Percentiles rank a stretch among this genome's conserved stretches.
These are phyloP conservation scores for Colaptes auratus DNA, from an alignment of 2,113 vertebrate species.

Conservation along the genomic window DNA sequence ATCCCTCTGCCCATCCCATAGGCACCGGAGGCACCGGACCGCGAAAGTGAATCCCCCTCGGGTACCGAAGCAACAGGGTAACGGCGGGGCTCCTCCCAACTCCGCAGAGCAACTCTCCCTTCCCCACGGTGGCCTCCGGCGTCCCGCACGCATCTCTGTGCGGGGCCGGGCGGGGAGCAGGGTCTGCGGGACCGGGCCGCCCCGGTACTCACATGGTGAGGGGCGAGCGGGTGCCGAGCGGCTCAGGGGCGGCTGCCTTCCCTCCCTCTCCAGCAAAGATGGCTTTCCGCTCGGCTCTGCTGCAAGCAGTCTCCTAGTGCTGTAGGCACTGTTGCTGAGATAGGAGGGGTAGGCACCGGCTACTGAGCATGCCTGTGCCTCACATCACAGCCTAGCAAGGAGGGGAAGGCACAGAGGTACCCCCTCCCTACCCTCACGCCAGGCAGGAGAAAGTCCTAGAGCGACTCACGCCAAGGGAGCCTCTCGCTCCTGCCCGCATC, in stretches of 20 bases:
- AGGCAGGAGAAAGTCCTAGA: neutral
- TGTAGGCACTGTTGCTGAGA: conserved; percentile 31
- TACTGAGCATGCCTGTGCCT: conserved; percentile 71
- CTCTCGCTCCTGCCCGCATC: neutral
- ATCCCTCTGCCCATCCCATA: neutral
- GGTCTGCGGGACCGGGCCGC: neutral
- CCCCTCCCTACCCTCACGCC: neutral
- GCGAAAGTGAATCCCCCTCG: neutral
- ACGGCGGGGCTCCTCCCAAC: neutral
- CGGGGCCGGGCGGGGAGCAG: neutral
- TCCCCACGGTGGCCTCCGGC: neutral
- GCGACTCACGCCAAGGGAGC: neutral
- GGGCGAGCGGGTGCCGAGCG: neutral
- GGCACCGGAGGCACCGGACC: neutral
- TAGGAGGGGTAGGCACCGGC: conserved; percentile 52
- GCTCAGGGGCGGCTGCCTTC: neutral
- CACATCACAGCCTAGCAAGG: neutral
- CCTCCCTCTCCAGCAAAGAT: conserved; percentile 55
- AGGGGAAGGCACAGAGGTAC: neutral
- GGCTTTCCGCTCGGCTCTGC: conserved; percentile 56
- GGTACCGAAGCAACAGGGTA: neutral
- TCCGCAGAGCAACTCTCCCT: neutral
- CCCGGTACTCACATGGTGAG: conserved; percentile 54
- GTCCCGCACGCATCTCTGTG: neutral
- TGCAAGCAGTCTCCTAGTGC: conserved; percentile 8